Evolutionary conservation across 2,797 vertebrate species (phyloP), one percentile per base, ranked within the genome.

Genomic region (Cuniculus paca): DNA sequence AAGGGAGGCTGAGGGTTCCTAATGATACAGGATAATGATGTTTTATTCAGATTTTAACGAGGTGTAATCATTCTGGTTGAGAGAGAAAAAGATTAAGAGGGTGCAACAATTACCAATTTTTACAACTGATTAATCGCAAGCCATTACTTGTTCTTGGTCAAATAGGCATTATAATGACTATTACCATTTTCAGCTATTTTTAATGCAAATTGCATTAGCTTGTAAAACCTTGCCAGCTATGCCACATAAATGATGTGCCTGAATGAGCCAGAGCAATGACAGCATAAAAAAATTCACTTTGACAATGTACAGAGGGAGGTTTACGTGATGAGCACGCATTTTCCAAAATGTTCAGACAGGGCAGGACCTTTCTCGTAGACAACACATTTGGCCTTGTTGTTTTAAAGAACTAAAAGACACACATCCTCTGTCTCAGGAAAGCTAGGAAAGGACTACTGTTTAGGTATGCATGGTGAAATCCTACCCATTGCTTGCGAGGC

Each of bases 31-130:
- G 99, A 99, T 99, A 99, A 99, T 99, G 99, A 99, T 99, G 99
- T 99, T 99, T 99, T 99, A 99, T 99, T 99, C 99, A 99, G 99
- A 99, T 99, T 99, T 99, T 99, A 99, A 99, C 99, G 99, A 99
- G 99, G 99, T 99, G 99, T 99, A 99, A 99, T 99, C 99, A 99
- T 99, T 99, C 99, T 99, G 99, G 99, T 99, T 99, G 99, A 99
- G 99, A 99, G 99, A 98, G 99, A 99, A 99, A 99, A 99, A 99
- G 99, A 99, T 99, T 99, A 99, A 99, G 98, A 99, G 98, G 98
- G 99, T 99, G 99, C 98, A 99, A 99, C 99, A 99, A 99, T 99
- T 99, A 99, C 99, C 98, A 99, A 98, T 99, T 99, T 99, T 99
- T 99, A 98, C 98, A 98, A 99, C 98, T 99, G 98, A 99, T 99